Conservation (phyloP, 1,140 invertebrate genomes). For the Hyposmocoma kahamanoa region DNA sequence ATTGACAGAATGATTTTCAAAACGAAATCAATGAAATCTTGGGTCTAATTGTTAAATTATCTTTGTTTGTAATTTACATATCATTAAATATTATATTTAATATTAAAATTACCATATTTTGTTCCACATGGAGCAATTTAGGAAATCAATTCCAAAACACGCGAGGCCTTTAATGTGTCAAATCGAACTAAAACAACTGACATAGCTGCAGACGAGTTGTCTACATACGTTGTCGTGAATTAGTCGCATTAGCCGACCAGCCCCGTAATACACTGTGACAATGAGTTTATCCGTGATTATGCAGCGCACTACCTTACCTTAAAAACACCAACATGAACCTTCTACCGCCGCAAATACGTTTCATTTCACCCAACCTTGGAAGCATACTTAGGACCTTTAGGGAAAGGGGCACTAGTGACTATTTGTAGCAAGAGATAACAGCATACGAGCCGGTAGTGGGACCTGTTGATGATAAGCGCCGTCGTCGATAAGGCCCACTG, state of each 20-base stretch:
- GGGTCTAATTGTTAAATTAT: too few relatives aligned
- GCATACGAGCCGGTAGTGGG: slow-evolving; percentile 56
- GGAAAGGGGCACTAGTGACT: slow-evolving; percentile 31
- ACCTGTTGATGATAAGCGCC: slow-evolving; percentile 70
- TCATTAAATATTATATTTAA: too few relatives aligned
- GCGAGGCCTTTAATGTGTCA: too few relatives aligned
- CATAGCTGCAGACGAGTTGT: slow-evolving; percentile 36
- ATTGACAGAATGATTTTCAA: too few relatives aligned
- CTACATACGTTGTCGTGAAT: slow-evolving; percentile 62
- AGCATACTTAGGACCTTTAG: slow-evolving; percentile 15
- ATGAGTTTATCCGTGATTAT: slow-evolving; percentile 58
- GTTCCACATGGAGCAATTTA: too few relatives aligned
- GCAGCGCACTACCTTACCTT: slow-evolving; percentile 15
- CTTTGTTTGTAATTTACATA: too few relatives aligned
- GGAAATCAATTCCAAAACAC: too few relatives aligned
- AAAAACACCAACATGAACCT: slow-evolving; percentile 15
- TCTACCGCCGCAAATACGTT: slow-evolving; percentile 11
- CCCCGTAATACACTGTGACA: slow-evolving; percentile 57
- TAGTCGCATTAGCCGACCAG: slow-evolving; percentile 57
- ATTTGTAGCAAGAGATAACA: slow-evolving; percentile 70
- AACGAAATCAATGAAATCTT: too few relatives aligned
- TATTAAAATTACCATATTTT: too few relatives aligned
- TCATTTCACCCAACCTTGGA: slow-evolving; percentile 4
- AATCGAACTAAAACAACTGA: slow-evolving; percentile 29
- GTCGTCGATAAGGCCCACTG: slow-evolving; percentile 63